Conservation (phyloP, 2,797 vertebrate species). For the Acomys russatus region DNA sequence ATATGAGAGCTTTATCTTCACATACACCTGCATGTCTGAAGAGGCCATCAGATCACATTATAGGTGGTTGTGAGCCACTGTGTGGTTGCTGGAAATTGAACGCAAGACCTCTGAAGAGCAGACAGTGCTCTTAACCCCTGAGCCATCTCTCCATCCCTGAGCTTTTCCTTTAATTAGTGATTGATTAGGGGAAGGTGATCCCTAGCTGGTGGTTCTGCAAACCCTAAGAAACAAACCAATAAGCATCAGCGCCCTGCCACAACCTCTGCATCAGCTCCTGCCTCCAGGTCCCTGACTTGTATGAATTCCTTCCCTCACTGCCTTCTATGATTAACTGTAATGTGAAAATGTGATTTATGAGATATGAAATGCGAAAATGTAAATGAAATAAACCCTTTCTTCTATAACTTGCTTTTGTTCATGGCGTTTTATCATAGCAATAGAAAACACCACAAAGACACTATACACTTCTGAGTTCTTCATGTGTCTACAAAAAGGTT, state of each 20-base stretch:
- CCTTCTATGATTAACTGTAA: neutral
- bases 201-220: neutral
- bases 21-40: no score
- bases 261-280: neutral
- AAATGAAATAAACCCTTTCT: neutral
- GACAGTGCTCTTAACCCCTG: no score
- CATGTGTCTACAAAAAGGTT: neutral
- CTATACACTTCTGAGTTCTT: neutral
- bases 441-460: neutral
- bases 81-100: no score
- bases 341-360: neutral
- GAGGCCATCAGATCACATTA: no score
- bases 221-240: neutral
- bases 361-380: neutral
- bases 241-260: neutral
- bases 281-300: neutral
- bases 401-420: neutral
- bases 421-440: neutral
- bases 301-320: neutral
- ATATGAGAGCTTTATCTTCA: no score
- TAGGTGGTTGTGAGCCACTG: no score
- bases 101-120: no score
- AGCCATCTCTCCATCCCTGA: no score
- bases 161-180: neutral
- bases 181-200: neutral